Evolutionary conservation across 2,797 vertebrate genomes (phyloP).

Genomic region (Enoplosus armatus): DNA sequence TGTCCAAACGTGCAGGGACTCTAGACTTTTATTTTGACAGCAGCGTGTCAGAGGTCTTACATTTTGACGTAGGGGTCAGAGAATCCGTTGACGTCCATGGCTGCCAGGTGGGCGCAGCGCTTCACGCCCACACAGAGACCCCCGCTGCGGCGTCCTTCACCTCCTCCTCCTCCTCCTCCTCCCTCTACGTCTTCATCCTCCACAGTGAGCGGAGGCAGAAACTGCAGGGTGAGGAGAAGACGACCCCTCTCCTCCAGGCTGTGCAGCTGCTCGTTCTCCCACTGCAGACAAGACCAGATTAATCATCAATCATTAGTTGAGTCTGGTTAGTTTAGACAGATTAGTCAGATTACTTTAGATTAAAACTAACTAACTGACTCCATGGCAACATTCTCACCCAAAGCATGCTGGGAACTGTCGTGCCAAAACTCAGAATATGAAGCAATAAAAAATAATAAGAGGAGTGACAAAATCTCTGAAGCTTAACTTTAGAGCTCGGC

Average conservation of each 20-base stretch:
- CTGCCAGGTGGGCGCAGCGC: conserved; percentile 91
- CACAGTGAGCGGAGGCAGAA: conserved; percentile 69
- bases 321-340: neutral
- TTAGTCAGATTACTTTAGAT: neutral
- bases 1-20: too few species aligned
- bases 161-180: conserved; percentile 14
- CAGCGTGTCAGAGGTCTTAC: conserved; percentile 73
- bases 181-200: conserved; percentile 23
- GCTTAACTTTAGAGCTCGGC: too few species aligned
- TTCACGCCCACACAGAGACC: conserved; percentile 89
- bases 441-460: too few species aligned
- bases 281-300: conserved; percentile 67
- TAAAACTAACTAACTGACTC: too few species aligned
- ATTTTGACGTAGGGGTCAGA: conserved; percentile 93
- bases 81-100: conserved; percentile 93
- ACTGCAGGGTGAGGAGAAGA: conserved; percentile 88
- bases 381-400: too few species aligned
- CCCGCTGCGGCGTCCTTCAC: conserved; percentile 38
- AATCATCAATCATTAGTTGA: neutral
- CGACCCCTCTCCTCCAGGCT: conserved; percentile 90
- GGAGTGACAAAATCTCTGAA: too few species aligned
- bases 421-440: too few species aligned
- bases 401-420: too few species aligned
- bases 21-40: neutral
- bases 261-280: conserved; percentile 89